Evolutionary conservation across 2,797 vertebrate species (phyloP), one percentile per base, ranked within the genome.

Genomic region (Alca torda): DNA sequence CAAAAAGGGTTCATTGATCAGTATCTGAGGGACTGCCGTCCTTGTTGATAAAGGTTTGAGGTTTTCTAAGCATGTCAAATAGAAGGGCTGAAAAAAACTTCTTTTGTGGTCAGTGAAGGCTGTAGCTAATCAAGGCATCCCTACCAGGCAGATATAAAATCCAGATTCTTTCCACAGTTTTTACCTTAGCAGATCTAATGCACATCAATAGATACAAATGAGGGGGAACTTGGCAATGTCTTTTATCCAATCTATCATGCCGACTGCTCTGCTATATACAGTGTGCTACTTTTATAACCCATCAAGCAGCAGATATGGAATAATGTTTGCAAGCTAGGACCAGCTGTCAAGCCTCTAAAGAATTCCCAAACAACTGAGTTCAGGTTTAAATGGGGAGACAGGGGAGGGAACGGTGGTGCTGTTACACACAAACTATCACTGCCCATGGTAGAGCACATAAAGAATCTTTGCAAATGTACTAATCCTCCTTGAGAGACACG

Each of bases 401-500:
- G 33, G 24, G 26, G 59, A 78, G 28, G 91, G 54, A 89, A 93
- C 10, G 6, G 80, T 21, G 11, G 94, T 97, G 92, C 92, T 87
- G 37, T 64, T 78, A 20, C 30, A 84, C 39, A 28, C 35, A 64
- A 72, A 67, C 74, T 79, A 31, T 70, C 24, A 1, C 82, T 94
- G 79, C 80, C 77, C 60, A 19, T 83, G 26, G 77, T 84, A 90
- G 46, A 83, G 94, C 83, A 74, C 72, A 94, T 91, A 94, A 95
- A 97, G 93, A 97, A 97, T 96, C 94, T 97, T 92, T 74, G 93
- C 93, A 94, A 98, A 97, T 76, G 59, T 93, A 97, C 95, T 98
- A 98, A 98, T 98, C 95, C 94, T 97, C 96, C 96, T 97, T 96
- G 95, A 98, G 97, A 98, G 95, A 98, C 67, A 89, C 17, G 87